phyloP scores from a whole-genome alignment of 2,888 invertebrate genomes.

The Yponomeuta cagnagella region DNA sequence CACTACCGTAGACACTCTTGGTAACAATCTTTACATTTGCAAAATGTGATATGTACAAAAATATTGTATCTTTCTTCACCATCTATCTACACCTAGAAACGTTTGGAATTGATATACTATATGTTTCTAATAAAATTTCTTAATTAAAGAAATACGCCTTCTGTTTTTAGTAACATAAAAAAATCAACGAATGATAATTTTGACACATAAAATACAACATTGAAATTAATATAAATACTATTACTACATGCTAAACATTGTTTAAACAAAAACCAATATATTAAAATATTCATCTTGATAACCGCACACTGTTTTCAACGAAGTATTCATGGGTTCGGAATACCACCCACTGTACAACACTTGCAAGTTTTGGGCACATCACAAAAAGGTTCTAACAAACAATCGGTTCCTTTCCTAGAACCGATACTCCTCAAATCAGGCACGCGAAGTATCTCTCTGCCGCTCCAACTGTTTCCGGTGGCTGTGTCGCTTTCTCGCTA shows the following conservation, averaged over 20 bases:
- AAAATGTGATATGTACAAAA: conserved; percentile 75
- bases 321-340: not conserved
- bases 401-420: conserved; percentile 60
- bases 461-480: conserved; percentile 67
- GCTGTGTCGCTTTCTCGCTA: conserved; percentile 67
- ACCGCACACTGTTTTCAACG: not conserved
- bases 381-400: conserved; percentile 37
- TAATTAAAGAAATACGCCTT: not conserved
- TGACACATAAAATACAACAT: conserved; percentile 2
- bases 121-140: conserved; percentile 9
- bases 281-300: not conserved
- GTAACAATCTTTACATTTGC: conserved; percentile 59
- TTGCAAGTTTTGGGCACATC: conserved; percentile 46
- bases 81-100: too few species aligned
- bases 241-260: conserved; percentile 17
- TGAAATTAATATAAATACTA: not conserved
- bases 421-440: conserved; percentile 74
- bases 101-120: conserved; percentile 8
- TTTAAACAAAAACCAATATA: conserved; percentile 13
- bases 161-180: too few species aligned
- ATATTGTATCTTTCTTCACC: conserved; percentile 56
- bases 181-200: not conserved
- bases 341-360: not conserved
- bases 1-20: conserved; percentile 58
- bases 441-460: conserved; percentile 59